These are phyloP conservation scores for Ctena decussata DNA, from an alignment of 2,888 invertebrate genomes.

Conservation along the genomic window DNA sequence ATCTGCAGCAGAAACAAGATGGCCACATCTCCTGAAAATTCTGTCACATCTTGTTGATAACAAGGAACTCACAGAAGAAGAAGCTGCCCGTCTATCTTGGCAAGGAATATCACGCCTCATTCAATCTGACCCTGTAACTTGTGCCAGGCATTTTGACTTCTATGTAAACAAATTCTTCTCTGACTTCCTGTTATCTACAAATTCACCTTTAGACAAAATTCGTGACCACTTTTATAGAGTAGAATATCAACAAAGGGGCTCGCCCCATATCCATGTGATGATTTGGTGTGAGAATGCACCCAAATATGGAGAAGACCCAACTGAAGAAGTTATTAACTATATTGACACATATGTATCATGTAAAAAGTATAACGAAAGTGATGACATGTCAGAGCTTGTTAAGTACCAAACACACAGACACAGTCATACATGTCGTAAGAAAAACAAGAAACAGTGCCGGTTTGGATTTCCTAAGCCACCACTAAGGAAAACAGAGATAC, in stretches of 20 bases:
- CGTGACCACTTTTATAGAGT: constrained; percentile 62
- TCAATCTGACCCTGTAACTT: constrained; percentile 57
- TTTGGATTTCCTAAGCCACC: constrained; percentile 64
- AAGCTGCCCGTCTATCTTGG: constrained; percentile 11
- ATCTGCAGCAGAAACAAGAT: constrained; percentile 22
- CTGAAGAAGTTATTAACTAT: constrained; percentile 33
- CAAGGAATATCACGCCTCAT: not conserved
- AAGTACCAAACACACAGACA: constrained; percentile 41
- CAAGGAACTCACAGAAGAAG: not conserved
- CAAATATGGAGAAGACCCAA: constrained; percentile 16
- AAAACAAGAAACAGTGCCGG: constrained; percentile 36
- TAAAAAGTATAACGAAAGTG: constrained; percentile 8
- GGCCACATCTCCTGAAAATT: constrained; percentile 4
- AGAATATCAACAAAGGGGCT: constrained; percentile 54
- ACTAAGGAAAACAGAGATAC: constrained; percentile 36
- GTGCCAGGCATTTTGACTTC: constrained; percentile 55
- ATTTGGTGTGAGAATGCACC: constrained; percentile 45
- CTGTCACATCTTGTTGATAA: not conserved
- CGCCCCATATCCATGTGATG: constrained; percentile 48
- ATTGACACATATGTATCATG: constrained; percentile 44
- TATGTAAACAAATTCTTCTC: constrained; percentile 27
- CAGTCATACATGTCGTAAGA: constrained; percentile 40
- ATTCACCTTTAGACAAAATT: constrained; percentile 52
- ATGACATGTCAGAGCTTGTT: not conserved
- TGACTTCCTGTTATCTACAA: constrained; percentile 7